A percentile compares a stretch with the other conserved stretches of the same genome.
These are phyloP conservation scores for Ondatra zibethicus DNA, from an alignment of 2,113 vertebrate genomes.

Conservation along the genomic window DNA sequence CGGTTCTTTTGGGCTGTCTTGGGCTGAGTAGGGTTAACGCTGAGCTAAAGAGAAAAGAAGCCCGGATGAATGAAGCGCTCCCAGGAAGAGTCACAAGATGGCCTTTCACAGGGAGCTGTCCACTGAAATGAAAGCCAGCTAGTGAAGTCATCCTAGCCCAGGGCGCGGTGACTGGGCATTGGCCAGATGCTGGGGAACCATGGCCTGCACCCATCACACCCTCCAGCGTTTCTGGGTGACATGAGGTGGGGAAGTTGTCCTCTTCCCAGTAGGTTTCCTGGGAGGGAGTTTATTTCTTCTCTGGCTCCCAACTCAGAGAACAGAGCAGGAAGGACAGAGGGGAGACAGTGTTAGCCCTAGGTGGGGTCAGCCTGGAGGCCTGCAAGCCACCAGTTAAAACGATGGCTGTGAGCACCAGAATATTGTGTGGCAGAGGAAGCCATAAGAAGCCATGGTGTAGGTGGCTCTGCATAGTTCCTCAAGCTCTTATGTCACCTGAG, in stretches of 20 bases:
- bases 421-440: accelerated
- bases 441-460: no score
- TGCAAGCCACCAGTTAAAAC: not conserved
- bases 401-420: not conserved
- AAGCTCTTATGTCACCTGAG: not conserved
- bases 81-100: conserved; percentile 69
- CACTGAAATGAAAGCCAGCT: conserved; percentile 71
- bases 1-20: not conserved
- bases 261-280: conserved; percentile 65
- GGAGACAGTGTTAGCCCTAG: not conserved
- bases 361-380: not conserved
- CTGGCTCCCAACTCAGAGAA: conserved; percentile 41
- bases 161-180: conserved; percentile 39
- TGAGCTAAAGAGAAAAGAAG: conserved; percentile 20
- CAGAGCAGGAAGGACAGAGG: conserved; percentile 51
- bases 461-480: no score
- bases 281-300: conserved; percentile 27
- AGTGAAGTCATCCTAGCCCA: conserved; percentile 68
- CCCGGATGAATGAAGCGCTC: conserved; percentile 62
- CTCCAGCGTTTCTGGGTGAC: conserved; percentile 68
- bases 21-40: conserved; percentile 62
- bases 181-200: conserved; percentile 53
- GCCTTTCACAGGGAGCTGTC: conserved; percentile 70
- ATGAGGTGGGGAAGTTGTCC: conserved; percentile 24
- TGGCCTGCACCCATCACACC: conserved; percentile 56